Base-by-base conservation (phyloP, 2,113 vertebrate species). In the Lasiurus borealis region DNA sequence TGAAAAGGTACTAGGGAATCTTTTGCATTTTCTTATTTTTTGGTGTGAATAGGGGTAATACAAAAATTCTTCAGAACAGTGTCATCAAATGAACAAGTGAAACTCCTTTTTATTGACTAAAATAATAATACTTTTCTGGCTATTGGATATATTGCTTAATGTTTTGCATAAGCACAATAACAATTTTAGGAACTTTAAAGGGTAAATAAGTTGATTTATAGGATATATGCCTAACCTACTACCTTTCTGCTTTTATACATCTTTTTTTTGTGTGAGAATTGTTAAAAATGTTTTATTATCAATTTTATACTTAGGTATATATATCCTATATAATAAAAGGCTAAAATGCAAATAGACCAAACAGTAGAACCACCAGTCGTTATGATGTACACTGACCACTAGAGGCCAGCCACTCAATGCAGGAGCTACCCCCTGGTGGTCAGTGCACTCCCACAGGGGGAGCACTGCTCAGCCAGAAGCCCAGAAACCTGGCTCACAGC, bases 1-100 rank as follows among this genome's bases (percentile, higher is more conserved):
- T 86, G 92, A 97, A 81, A 97, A 98, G 98, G 98, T 98, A 98
- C 59, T 73, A 76, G 40, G 73, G 68, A 96, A 64, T 85, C 50
- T 80, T 97, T 57, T 75, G 84, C 18, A 15, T 88, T 85, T 95
- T 69, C 66, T 80, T 90, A 21, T 90, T 66, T 96, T 31, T 59
- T 83, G 73, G 31, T 71, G 34, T 93, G 78, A 52, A 46, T 31
- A 52, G 25, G 89, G 44, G 8, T 89, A 68, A 69, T 27, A 29
- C 8, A 78, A 57, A 85, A 81, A 83, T 62, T 83, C 50, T 34
- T 64, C 36, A 66, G 29, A 90, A 8, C 23, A 46, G 0, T 84
- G 34, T 66, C 69, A 23, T 88, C 78, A 86, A 8, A 23, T 73
- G 36, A 91, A 91, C 31, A 73, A 48, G n/a, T 54, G 1, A 66